Evolutionary conservation across 30 jellyfish, hydroid and myxozoan genomes (phyloP).

Genomic region (Catostylus mosaicus): DNA sequence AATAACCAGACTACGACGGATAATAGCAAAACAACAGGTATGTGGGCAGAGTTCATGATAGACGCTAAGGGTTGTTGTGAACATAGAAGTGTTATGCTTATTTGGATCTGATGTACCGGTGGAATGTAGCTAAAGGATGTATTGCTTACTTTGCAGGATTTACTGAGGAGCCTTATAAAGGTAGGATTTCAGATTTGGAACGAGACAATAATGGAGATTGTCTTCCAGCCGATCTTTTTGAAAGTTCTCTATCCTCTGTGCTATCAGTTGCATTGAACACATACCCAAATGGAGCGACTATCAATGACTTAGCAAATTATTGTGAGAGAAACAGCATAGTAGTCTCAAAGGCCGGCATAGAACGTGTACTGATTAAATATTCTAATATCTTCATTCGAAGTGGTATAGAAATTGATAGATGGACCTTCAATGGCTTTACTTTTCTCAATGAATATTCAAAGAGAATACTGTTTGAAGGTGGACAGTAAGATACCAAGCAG

Average conservation of each 20-base stretch:
- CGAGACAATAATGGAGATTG: neutral
- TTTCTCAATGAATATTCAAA: neutral
- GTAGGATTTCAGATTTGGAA: neutral
- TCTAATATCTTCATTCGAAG: neutral
- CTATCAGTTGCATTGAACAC: neutral
- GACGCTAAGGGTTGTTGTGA: neutral
- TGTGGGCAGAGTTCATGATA: neutral
- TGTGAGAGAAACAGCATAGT: neutral
- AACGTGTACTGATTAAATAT: neutral
- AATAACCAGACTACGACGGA: neutral
- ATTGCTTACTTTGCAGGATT: constrained; percentile 1
- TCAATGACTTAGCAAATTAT: neutral
- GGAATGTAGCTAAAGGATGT: too few relatives aligned
- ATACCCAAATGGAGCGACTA: neutral
- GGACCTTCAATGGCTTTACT: neutral
- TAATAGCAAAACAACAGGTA: neutral
- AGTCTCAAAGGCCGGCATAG: neutral
- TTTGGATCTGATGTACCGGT: neutral
- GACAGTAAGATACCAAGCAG: too few relatives aligned
- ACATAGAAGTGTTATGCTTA: neutral
- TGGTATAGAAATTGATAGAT: neutral
- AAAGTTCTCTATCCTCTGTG: neutral
- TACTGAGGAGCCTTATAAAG: neutral
- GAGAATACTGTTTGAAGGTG: too few relatives aligned
- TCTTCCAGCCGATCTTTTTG: neutral